phyloP scores from a whole-genome alignment of 1,140 invertebrate species.

The Zaprionus africanus region DNA sequence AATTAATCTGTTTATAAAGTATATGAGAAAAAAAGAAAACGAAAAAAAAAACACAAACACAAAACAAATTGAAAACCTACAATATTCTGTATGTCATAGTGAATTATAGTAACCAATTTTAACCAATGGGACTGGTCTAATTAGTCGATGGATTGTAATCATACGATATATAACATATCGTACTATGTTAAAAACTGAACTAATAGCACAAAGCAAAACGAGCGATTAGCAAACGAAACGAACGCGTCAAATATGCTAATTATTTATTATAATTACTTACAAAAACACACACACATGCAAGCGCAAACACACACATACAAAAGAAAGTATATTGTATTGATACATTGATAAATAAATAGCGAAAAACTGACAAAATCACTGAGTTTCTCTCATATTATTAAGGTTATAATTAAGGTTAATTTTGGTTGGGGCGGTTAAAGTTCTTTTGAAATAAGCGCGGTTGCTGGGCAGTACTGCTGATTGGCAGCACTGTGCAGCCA shows the following conservation, averaged over 20 bases:
- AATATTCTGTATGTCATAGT: conserved; percentile 62
- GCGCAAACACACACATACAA: conserved; percentile 3
- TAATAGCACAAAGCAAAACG: conserved; percentile 51
- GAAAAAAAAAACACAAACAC: not conserved
- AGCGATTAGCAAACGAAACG: conserved; percentile 46
- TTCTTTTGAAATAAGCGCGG: not conserved
- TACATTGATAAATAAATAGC: conserved; percentile 50
- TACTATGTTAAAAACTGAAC: conserved; percentile 33
- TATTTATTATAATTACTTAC: conserved; percentile 64
- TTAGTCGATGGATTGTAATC: conserved; percentile 55
- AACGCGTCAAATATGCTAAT: conserved; percentile 57
- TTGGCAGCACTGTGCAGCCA: not conserved
- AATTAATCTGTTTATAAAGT: conserved; percentile 26
- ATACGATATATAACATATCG: conserved; percentile 23
- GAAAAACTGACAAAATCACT: conserved; percentile 19
- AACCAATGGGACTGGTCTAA: conserved; percentile 82
- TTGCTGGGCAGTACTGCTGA: not conserved
- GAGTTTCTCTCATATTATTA: not conserved
- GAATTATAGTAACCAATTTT: conserved; percentile 80
- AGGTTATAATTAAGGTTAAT: not conserved
- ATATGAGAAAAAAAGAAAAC: not conserved
- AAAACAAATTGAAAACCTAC: conserved; percentile 3
- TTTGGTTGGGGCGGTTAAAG: not conserved
- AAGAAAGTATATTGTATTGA: conserved; percentile 34
- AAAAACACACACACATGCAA: conserved; percentile 2